Evolutionary conservation across 2,797 vertebrate species (phyloP).

Genomic region (Taeniopygia guttata): DNA sequence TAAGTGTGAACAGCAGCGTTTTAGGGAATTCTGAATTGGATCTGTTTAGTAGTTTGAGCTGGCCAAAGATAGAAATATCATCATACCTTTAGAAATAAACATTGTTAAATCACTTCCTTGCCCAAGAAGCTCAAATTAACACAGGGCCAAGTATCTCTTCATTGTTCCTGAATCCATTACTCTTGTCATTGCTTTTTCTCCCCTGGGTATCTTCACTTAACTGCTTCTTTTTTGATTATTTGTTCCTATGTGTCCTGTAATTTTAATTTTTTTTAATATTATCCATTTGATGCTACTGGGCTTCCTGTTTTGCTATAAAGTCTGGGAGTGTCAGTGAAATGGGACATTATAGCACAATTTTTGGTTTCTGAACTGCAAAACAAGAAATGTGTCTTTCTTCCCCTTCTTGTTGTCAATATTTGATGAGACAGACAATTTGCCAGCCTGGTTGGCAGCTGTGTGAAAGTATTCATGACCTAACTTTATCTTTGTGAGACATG

Average conservation of each 20-base stretch:
- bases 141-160: neutral
- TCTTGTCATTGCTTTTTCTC: neutral
- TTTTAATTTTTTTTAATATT: neutral
- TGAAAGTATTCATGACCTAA: neutral
- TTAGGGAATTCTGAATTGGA: neutral
- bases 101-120: neutral
- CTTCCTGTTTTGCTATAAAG: neutral
- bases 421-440: neutral
- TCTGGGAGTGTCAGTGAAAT: neutral
- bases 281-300: neutral
- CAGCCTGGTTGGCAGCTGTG: neutral
- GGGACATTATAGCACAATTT: neutral
- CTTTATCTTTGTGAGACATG: neutral
- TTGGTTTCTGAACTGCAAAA: neutral
- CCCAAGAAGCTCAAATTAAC: neutral
- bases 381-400: neutral
- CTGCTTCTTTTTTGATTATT: neutral
- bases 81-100: slow-evolving; percentile 32
- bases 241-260: neutral
- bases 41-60: neutral
- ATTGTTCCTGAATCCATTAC: neutral
- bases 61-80: neutral
- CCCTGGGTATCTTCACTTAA: neutral
- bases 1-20: neutral
- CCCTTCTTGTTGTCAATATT: neutral